These are phyloP conservation scores for Coregonus ussuriensis DNA, from an alignment of 2,797 vertebrate species.

Conservation along the genomic window DNA sequence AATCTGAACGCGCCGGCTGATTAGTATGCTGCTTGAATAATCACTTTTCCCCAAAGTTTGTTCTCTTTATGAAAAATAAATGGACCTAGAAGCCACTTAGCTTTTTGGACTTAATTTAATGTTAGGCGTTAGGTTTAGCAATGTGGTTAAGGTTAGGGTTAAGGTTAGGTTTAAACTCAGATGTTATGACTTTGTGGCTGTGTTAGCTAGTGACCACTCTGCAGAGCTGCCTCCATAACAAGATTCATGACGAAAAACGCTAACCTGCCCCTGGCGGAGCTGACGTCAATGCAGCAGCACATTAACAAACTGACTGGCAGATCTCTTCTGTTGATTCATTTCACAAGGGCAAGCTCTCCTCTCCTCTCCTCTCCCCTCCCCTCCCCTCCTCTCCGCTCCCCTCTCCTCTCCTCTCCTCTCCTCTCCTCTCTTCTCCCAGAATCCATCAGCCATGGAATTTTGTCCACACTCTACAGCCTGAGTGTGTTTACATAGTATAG, in stretches of 20 bases:
- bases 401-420: no score
- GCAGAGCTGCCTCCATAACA: no score
- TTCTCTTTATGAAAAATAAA: conserved; percentile 50
- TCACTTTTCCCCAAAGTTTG: conserved; percentile 44
- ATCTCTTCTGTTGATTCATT: conserved; percentile 74
- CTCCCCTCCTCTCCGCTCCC: no score
- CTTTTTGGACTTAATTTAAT: no score
- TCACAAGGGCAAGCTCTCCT: conserved; percentile 57
- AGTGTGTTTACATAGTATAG: neutral
- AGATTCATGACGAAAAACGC: no score
- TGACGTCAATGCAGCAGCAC: conserved; percentile 35
- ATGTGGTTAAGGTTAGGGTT: no score
- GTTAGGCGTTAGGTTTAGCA: no score
- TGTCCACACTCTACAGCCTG: neutral
- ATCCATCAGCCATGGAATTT: neutral
- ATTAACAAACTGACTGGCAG: conserved; percentile 69
- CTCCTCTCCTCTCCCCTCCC: conserved; percentile 12
- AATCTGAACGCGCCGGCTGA: conserved; percentile 39
- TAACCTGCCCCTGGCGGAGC: neutral
- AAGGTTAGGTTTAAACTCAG: no score
- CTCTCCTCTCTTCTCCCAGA: no score
- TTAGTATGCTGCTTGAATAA: conserved; percentile 66
- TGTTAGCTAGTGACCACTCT: no score
- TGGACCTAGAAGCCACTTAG: conserved; percentile 18
- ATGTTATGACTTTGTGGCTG: no score